phyloP scores from a whole-genome alignment of 2,888 invertebrate species.

The Ypsolopha scabrella region DNA sequence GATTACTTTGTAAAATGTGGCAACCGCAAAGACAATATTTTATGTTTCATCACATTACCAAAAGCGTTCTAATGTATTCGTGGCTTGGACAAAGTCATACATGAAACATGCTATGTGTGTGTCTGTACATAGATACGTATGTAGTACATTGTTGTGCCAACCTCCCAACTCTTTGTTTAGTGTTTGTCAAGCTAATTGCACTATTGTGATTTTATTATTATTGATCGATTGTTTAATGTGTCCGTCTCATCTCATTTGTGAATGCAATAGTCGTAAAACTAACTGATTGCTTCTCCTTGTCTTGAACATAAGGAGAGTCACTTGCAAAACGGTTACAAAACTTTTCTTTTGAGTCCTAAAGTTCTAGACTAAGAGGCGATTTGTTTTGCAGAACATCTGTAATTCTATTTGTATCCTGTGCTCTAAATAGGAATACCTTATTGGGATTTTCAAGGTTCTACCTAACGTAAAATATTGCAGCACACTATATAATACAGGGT shows the following conservation, averaged over 20 bases:
- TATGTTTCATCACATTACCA: slow-evolving; percentile 43
- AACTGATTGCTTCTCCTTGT: slow-evolving; percentile 18
- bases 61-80: slow-evolving; percentile 40
- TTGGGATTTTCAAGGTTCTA: neutral
- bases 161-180: slow-evolving; percentile 41
- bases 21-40: slow-evolving; percentile 34
- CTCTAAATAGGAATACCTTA: neutral
- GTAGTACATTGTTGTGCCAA: slow-evolving; percentile 21
- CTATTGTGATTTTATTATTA: slow-evolving; percentile 43
- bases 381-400: neutral
- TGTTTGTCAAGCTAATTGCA: slow-evolving; percentile 45
- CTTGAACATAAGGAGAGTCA: slow-evolving; percentile 6
- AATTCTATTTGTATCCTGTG: neutral
- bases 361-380: too few relatives aligned
- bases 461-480: too few relatives aligned
- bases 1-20: slow-evolving; percentile 23
- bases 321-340: slow-evolving; percentile 5
- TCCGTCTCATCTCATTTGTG: slow-evolving; percentile 15
- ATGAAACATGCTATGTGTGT: slow-evolving; percentile 18
- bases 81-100: slow-evolving; percentile 23
- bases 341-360: neutral
- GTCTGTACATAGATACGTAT: slow-evolving; percentile 15
- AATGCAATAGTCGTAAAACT: slow-evolving; percentile 17
- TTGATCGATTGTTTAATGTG: slow-evolving; percentile 30
- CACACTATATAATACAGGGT: too few relatives aligned